A percentile compares a stretch with the other conserved stretches of the same genome.
Conservation (phyloP, 2,888 invertebrate genomes). For the Emesis furor region DNA sequence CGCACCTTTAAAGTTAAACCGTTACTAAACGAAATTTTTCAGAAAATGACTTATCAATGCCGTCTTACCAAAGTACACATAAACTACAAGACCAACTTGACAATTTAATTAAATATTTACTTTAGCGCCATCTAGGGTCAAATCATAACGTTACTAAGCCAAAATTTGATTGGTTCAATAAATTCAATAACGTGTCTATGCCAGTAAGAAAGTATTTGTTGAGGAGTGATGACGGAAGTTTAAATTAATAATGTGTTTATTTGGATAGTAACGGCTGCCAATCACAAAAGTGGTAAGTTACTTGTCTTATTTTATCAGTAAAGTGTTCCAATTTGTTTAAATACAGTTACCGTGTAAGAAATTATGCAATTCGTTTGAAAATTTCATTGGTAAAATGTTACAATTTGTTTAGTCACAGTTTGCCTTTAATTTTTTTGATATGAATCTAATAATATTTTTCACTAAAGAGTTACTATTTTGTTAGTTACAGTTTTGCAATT, state of each 20-base stretch:
- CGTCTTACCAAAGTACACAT: neutral
- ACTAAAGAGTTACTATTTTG: neutral
- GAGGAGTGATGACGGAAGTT: too few species aligned
- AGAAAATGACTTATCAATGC: slow-evolving; percentile 10
- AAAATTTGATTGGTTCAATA: too few species aligned
- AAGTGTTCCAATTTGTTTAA: neutral
- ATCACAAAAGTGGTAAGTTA: neutral
- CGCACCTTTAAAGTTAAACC: neutral
- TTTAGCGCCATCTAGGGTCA: too few species aligned
- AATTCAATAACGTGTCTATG: too few species aligned
- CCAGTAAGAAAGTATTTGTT: too few species aligned
- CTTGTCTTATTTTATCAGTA: neutral
- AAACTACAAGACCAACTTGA: slow-evolving; percentile 2
- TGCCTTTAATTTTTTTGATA: neutral
- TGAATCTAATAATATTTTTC: neutral
- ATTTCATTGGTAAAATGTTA: neutral
- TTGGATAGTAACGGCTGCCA: neutral
- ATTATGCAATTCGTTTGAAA: neutral
- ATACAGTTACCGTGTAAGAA: neutral
- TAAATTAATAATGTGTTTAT: neutral
- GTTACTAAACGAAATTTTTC: neutral
- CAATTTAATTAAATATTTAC: neutral
- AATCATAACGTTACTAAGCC: too few species aligned
- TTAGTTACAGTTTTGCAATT: neutral
- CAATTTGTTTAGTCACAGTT: neutral